Evolutionary conservation across 1,140 invertebrate genomes (phyloP).

Genomic region (Micrasema minimum): DNA sequence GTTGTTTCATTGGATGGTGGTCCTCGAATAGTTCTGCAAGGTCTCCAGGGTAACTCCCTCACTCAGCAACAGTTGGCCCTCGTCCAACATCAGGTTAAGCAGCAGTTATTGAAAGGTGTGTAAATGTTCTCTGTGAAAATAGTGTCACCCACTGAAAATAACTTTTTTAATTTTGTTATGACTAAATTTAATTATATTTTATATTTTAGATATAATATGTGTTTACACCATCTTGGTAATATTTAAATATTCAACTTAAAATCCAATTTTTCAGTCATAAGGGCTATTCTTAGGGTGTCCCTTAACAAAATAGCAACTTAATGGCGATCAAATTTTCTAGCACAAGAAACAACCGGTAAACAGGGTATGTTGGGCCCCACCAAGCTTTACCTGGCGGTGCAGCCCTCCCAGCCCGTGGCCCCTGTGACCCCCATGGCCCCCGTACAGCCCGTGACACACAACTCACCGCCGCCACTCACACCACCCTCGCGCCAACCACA

Average conservation of each 20-base stretch:
- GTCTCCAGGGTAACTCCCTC: constrained; percentile 82
- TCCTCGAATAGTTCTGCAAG: constrained; percentile 85
- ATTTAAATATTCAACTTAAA: no score
- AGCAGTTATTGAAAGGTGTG: constrained; percentile 84
- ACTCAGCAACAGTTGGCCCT: constrained; percentile 81
- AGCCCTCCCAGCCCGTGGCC: constrained; percentile 65
- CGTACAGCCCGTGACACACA: constrained; percentile 56
- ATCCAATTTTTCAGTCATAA: no score
- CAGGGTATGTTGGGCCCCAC: constrained; percentile 84
- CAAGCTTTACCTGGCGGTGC: constrained; percentile 85
- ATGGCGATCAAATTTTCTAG: no score
- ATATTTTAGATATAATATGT: no score
- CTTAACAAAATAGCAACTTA: no score
- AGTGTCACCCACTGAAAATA: no score
- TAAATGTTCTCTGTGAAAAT: no score
- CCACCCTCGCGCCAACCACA: constrained; percentile 63
- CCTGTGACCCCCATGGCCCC: constrained; percentile 56
- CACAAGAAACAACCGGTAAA: constrained; percentile 83
- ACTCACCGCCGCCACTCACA: constrained; percentile 64
- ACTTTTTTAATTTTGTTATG: no score
- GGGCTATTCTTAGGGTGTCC: no score
- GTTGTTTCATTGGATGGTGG: constrained; percentile 85
- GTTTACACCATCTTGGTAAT: no score
- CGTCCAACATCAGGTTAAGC: constrained; percentile 89
- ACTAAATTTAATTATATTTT: no score